Evolutionary conservation across 2,797 vertebrate genomes (phyloP).

Genomic region (Esox masquinongy): DNA sequence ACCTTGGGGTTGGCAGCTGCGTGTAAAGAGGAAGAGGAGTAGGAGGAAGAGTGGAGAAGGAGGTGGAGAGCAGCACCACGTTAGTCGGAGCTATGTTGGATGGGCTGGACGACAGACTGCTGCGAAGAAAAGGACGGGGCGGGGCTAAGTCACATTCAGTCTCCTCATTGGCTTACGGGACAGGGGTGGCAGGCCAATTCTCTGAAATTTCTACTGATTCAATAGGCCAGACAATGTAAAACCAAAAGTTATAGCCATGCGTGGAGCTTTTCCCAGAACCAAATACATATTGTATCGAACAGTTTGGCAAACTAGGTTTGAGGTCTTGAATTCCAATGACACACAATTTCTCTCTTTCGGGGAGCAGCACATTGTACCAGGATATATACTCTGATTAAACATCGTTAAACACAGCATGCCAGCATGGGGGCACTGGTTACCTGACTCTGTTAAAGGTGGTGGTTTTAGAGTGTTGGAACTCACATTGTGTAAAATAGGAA

Average conservation of each 20-base stretch:
- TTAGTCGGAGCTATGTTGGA: conserved; percentile 75
- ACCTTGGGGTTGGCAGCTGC: conserved; percentile 73
- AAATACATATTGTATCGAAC: neutral
- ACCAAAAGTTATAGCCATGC: neutral
- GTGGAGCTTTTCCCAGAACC: neutral
- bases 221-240: neutral
- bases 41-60: conserved; percentile 77
- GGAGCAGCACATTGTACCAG: neutral
- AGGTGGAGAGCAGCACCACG: conserved; percentile 78
- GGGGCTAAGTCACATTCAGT: conserved; percentile 32
- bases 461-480: neutral
- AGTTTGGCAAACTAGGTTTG: neutral
- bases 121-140: conserved; percentile 54
- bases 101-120: conserved; percentile 70
- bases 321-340: neutral
- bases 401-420: neutral
- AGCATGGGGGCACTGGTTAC: neutral
- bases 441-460: neutral
- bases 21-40: conserved; percentile 71
- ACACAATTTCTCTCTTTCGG: neutral
- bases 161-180: conserved; percentile 31
- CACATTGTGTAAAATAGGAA: neutral
- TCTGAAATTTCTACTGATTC: conserved; percentile 9
- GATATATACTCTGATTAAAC: neutral
- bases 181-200: conserved; percentile 28